Percentiles rank a stretch among this genome's conserved stretches.
Conservation (phyloP, 2,888 invertebrate species). For the Perdita meconis region DNA sequence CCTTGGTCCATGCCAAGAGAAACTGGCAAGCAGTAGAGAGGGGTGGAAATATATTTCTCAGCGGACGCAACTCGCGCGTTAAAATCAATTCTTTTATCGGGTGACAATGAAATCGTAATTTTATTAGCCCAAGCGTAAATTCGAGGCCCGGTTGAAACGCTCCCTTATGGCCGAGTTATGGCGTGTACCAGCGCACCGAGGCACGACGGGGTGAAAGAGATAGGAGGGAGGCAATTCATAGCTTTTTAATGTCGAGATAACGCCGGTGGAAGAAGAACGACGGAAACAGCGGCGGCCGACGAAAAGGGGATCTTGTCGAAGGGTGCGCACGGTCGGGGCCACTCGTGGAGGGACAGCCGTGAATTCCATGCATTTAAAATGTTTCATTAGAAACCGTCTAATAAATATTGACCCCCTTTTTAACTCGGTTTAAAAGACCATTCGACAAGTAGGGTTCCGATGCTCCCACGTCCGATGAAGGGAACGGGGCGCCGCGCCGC, state of each 20-base stretch:
- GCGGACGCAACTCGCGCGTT: slow-evolving; percentile 17
- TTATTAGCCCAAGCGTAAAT: slow-evolving; percentile 68
- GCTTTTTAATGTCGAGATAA: slow-evolving; percentile 71
- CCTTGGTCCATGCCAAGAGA: not conserved
- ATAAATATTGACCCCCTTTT: slow-evolving; percentile 80
- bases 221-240: slow-evolving; percentile 68
- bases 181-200: slow-evolving; percentile 29
- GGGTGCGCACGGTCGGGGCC: slow-evolving; percentile 38
- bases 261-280: slow-evolving; percentile 15
- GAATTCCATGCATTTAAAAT: slow-evolving; percentile 82
- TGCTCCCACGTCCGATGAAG: slow-evolving; percentile 13
- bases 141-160: slow-evolving; percentile 41
- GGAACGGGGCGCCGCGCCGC: slow-evolving; percentile 22
- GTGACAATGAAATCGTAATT: slow-evolving; percentile 67
- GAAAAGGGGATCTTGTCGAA: slow-evolving; percentile 28
- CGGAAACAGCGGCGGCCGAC: not conserved
- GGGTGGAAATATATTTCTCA: not conserved
- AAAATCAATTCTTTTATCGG: slow-evolving; percentile 62
- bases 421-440: slow-evolving; percentile 76
- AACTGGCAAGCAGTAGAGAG: not conserved
- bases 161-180: slow-evolving; percentile 52
- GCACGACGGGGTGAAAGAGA: slow-evolving; percentile 50
- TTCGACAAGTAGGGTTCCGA: slow-evolving; percentile 63
- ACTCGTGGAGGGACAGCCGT: slow-evolving; percentile 64
- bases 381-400: slow-evolving; percentile 82